Evolutionary conservation across 2,797 vertebrate genomes (phyloP).

Genomic region (Acanthiza pusilla): DNA sequence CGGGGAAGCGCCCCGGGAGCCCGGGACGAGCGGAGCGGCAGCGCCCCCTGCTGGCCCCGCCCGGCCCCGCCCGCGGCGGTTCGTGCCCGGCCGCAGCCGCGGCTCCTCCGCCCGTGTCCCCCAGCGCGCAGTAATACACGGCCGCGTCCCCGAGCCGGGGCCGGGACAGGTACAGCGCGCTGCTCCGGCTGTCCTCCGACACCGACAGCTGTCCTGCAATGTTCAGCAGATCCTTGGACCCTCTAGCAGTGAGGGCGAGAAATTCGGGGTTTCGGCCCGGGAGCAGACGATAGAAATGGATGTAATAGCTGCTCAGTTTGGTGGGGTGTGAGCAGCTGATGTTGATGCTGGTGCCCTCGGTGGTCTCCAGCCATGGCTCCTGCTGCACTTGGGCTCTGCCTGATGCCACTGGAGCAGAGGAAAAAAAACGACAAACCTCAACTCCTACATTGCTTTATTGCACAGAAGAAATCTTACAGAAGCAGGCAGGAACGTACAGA

Average conservation of each 20-base stretch:
- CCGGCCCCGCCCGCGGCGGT: neutral
- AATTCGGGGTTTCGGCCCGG: neutral
- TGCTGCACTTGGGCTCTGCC: neutral
- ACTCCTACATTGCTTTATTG: too few species aligned
- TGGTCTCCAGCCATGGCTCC: neutral
- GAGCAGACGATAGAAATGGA: neutral
- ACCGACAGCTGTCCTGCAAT: neutral
- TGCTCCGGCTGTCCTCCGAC: neutral
- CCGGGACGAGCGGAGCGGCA: too few species aligned
- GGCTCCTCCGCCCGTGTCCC: neutral
- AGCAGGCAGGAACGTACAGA: too few species aligned
- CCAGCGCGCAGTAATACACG: neutral
- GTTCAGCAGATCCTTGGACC: neutral
- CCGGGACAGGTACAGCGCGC: neutral
- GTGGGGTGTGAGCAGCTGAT: neutral
- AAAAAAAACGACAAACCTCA: too few species aligned
- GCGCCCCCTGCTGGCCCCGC: too few species aligned
- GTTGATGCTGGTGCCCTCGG: neutral
- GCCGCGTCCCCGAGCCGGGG: neutral
- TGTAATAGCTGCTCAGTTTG: neutral
- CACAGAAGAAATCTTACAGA: too few species aligned
- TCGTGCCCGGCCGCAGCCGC: neutral
- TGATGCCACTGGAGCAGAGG: neutral
- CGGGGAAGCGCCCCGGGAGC: too few species aligned
- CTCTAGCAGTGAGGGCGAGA: rapidly evolving